These are phyloP conservation scores for Palaemon carinicauda DNA, from an alignment of 1,140 invertebrate genomes.

Conservation along the genomic window DNA sequence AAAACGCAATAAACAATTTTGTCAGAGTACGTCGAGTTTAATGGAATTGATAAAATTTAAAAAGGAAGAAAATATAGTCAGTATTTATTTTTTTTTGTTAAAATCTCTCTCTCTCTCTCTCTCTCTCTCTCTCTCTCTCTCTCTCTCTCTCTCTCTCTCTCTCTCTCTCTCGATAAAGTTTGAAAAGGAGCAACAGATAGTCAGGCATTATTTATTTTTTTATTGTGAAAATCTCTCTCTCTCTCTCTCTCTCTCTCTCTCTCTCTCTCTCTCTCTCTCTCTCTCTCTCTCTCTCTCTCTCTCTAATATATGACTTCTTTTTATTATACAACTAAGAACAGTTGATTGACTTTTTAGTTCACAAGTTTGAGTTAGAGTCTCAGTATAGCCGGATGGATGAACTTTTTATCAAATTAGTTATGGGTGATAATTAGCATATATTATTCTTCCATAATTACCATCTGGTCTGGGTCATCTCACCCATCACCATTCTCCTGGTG, in stretches of 20 bases:
- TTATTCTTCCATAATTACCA: too few species aligned
- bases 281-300: not conserved
- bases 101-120: constrained; percentile 3
- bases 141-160: constrained; percentile 26
- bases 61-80: too few species aligned
- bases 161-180: not conserved
- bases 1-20: too few species aligned
- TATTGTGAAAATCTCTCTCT: too few species aligned
- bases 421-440: too few species aligned
- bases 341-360: not conserved
- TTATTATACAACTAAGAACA: too few species aligned
- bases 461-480: not conserved
- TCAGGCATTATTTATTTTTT: not conserved
- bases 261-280: not conserved
- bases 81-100: too few species aligned
- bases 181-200: not conserved
- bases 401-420: too few species aligned
- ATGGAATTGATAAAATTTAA: too few species aligned
- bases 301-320: too few species aligned
- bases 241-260: not conserved
- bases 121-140: constrained; percentile 25
- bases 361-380: not conserved
- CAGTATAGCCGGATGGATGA: not conserved
- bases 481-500: not conserved
- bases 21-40: too few species aligned